Evolutionary conservation across 53 echinoderm and acorn worm genomes (phyloP).

Genomic region (Zoroaster sp.): DNA sequence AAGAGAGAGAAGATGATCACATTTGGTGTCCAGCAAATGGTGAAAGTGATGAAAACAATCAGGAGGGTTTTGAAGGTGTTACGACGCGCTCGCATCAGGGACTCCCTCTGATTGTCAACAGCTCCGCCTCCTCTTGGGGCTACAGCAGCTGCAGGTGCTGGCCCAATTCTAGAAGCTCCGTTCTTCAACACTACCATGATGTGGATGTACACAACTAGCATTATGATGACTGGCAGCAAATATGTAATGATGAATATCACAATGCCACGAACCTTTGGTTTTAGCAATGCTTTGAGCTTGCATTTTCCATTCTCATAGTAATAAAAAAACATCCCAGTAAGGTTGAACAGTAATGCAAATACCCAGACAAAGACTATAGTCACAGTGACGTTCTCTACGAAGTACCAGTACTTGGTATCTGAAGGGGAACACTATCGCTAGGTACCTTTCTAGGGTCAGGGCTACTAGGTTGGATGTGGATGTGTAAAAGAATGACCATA

Average conservation of each 20-base stretch:
- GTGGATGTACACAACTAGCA: slow-evolving; percentile 5
- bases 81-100: not conserved
- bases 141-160: not conserved
- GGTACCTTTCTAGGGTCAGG: slow-evolving; percentile 82
- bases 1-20: slow-evolving; percentile 1
- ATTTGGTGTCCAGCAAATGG: slow-evolving; percentile 47
- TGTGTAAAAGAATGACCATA: slow-evolving; percentile 70
- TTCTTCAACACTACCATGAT: slow-evolving; percentile 3
- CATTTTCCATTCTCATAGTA: not conserved
- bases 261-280: not conserved
- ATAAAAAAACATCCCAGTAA: not conserved
- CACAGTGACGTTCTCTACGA: not conserved
- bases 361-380: not conserved
- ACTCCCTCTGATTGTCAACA: not conserved
- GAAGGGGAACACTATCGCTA: slow-evolving; percentile 84
- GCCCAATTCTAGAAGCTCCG: not conserved
- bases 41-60: slow-evolving; percentile 5
- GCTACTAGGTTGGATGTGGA: slow-evolving; percentile 82
- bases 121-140: not conserved
- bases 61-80: slow-evolving; percentile 41
- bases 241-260: not conserved
- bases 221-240: not conserved
- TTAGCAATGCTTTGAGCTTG: not conserved
- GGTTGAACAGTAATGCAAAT: not conserved
- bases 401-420: slow-evolving; percentile 26